phyloP scores from a whole-genome alignment of 1,140 invertebrate species.

The Neodiprion lecontei region DNA sequence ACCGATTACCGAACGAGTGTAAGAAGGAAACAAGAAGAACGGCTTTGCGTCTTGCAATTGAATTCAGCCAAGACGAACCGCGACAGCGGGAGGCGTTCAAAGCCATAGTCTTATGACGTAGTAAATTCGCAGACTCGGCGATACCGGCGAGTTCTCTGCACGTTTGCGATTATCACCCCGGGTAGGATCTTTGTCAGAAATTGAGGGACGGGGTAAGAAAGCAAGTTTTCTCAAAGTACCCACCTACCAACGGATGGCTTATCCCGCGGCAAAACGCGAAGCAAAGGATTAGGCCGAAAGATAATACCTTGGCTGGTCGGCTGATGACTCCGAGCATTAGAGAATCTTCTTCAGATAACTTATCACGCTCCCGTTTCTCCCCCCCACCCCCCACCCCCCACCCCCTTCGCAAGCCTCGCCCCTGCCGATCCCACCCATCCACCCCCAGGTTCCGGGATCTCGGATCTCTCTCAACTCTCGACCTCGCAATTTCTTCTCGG shows the following conservation, averaged over 20 bases:
- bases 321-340: constrained; percentile 6
- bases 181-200: background rate
- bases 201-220: background rate
- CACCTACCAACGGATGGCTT: background rate
- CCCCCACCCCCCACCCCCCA: background rate
- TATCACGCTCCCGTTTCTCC: background rate
- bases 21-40: too few relatives aligned
- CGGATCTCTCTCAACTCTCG: background rate
- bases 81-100: too few relatives aligned
- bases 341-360: constrained; percentile 7
- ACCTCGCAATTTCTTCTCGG: background rate
- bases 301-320: constrained; percentile 4
- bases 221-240: background rate
- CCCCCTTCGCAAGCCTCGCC: too few relatives aligned
- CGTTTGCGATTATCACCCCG: too few relatives aligned
- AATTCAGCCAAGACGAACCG: too few relatives aligned
- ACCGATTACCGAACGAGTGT: too few relatives aligned
- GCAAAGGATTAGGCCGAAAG: constrained; percentile 1
- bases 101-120: too few relatives aligned
- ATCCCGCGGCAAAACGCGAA: background rate
- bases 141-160: too few relatives aligned
- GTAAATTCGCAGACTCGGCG: too few relatives aligned
- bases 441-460: background rate
- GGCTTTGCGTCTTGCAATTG: too few relatives aligned
- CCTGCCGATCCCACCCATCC: background rate